Evolutionary conservation across 2,888 invertebrate genomes (phyloP).

Genomic region (Dasypolia templi): DNA sequence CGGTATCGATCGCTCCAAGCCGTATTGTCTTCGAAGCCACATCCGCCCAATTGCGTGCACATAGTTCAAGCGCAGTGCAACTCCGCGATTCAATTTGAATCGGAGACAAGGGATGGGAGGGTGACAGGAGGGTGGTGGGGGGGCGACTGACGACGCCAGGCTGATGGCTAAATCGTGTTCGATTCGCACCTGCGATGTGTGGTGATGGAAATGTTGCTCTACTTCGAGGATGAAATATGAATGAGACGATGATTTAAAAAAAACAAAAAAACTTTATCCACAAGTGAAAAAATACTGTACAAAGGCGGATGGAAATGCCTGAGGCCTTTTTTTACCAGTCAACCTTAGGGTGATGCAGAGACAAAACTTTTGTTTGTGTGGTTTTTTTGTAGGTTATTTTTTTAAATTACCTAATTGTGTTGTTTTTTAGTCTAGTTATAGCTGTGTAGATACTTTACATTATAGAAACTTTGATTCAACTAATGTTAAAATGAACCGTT

Average conservation of each 20-base stretch:
- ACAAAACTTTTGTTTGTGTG: background rate
- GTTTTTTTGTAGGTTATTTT: too few relatives aligned
- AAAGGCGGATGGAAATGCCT: too few relatives aligned
- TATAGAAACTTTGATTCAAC: too few relatives aligned
- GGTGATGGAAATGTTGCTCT: constrained; percentile 72
- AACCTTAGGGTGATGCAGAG: too few relatives aligned
- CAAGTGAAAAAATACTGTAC: too few relatives aligned
- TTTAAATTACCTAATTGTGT: too few relatives aligned
- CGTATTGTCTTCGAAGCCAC: constrained; percentile 78
- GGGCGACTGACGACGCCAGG: constrained; percentile 81
- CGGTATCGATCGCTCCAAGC: constrained; percentile 67
- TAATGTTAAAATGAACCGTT: too few relatives aligned
- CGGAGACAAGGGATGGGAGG: constrained; percentile 73
- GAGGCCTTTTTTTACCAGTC: too few relatives aligned
- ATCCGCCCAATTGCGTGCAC: constrained; percentile 81
- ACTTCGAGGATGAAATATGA: constrained; percentile 50
- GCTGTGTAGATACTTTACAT: too few relatives aligned
- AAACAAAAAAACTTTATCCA: too few relatives aligned
- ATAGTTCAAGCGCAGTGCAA: constrained; percentile 81
- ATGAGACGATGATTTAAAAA: background rate
- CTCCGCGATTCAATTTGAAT: constrained; percentile 86
- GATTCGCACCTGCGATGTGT: constrained; percentile 85
- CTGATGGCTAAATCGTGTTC: constrained; percentile 90
- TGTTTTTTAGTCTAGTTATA: too few relatives aligned
- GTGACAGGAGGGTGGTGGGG: constrained; percentile 47